Evolutionary conservation across 2,113 vertebrate genomes (phyloP), one percentile per base, ranked within the genome.

Genomic region (Corythaixoides concolor): DNA sequence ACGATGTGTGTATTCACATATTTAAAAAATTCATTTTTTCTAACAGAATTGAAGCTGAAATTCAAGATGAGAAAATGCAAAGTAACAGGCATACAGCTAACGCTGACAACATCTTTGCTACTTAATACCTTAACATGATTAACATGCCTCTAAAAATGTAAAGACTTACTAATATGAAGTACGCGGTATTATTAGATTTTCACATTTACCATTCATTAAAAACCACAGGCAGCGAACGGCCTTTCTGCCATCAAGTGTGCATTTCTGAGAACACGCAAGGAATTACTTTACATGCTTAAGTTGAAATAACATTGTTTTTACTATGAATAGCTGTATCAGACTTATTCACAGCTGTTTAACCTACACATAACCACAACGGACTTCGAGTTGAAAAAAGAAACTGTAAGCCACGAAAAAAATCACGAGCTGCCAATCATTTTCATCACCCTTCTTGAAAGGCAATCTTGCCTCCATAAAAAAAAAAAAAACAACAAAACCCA

Each of bases 231-330:
- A 53, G 17, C 47, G 41, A 84, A 70, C 0, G 0, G 33, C 10
- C 52, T 77, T 74, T 32, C n/a, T 75, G 66, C 12, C 50, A 26
- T 21, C 24, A 77, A 60, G 33, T 0, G 1, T 8, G 19, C 2
- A 1, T 16, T 93, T 64, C 28, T 2, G 35, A 68, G 33, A 78
- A 35, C 1, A 87, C 0, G 15, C 3, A 37, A 35, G 43, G 39
- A 67, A 39, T 5, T 45, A n/a, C 39, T 67, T 47, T 15, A 22
- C 0, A 1, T 1, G 13, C 1, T 0, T 11, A 30, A 79, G 8
- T 12, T 16, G 28, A 88, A 80, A 12, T 20, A 52, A 37, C 3
- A 17, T 2, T 26, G 30, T 1, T 28, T 92, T 89, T 39, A 17
- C 30, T 52, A 27, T 3, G 32, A 69, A 52, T 4, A 63, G 14